Evolutionary conservation across 1,140 invertebrate species (phyloP).

Genomic region (Drosophila kohkoa): DNA sequence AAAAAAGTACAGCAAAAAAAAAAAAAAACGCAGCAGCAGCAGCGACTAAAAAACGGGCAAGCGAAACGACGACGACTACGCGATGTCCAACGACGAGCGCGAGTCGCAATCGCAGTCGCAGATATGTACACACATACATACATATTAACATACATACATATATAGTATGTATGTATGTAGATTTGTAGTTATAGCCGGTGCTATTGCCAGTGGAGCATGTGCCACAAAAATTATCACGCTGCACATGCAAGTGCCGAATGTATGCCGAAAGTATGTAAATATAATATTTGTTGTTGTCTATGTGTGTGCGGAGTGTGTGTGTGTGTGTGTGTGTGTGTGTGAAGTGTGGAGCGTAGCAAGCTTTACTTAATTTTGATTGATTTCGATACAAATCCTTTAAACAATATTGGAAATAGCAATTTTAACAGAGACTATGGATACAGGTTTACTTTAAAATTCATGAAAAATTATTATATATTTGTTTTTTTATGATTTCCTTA

Average conservation of each 20-base stretch:
- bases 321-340: constrained; percentile 14
- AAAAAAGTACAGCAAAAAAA: constrained; percentile 9
- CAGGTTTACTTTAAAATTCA: too few species aligned
- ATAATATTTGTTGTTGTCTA: too few species aligned
- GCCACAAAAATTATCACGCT: constrained; percentile 58
- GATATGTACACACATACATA: too few species aligned
- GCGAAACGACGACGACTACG: constrained; percentile 43
- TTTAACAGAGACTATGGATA: too few species aligned
- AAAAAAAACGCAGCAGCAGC: neutral
- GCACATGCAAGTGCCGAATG: constrained; percentile 23
- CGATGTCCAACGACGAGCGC: constrained; percentile 42
- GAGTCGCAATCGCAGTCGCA: constrained; percentile 16
- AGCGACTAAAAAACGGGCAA: constrained; percentile 50
- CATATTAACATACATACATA: too few species aligned
- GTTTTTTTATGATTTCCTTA: too few species aligned
- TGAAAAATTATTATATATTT: too few species aligned
- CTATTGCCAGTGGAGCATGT: constrained; percentile 43
- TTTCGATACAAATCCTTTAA: neutral
- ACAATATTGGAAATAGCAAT: neutral
- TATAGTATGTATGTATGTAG: too few species aligned
- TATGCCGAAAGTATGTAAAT: neutral
- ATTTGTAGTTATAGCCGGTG: constrained; percentile 5
- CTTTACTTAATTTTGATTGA: constrained; percentile 1
- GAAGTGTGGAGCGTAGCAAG: neutral
- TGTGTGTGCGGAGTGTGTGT: constrained; percentile 10